Conservation (phyloP, 2,888 invertebrate species). For the Nomada ruficornis region DNA sequence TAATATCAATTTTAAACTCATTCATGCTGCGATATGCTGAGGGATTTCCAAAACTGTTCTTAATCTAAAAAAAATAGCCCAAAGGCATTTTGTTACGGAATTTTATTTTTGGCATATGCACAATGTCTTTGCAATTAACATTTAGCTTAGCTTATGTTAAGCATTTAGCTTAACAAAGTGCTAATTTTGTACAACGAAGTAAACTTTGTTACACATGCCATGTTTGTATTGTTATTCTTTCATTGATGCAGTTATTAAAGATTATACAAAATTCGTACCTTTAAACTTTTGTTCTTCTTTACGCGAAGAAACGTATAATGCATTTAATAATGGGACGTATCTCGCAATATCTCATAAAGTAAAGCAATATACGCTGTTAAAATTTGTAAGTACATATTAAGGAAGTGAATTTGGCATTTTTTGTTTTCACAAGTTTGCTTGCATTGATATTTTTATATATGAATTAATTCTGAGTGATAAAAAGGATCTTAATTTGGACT, state of each 20-base stretch:
- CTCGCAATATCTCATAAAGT: conserved; percentile 17
- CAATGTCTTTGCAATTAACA: neutral
- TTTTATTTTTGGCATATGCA: neutral
- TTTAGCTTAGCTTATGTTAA: no score
- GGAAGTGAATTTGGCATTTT: neutral
- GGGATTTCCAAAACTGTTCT: neutral
- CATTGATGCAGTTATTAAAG: no score
- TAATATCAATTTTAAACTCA: neutral
- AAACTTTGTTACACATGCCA: no score
- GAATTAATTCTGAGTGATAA: neutral
- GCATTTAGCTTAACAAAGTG: no score
- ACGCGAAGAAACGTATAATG: conserved; percentile 35
- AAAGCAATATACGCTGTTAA: neutral
- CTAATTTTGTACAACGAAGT: neutral
- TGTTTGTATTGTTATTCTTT: no score
- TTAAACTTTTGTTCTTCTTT: neutral
- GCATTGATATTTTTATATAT: neutral
- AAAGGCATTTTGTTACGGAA: neutral
- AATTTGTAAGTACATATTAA: neutral
- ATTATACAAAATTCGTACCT: neutral
- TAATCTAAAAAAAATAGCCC: no score
- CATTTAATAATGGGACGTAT: conserved; percentile 47
- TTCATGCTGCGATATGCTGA: neutral
- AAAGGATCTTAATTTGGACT: neutral
- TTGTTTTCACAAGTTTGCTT: conserved; percentile 1